Conservation (phyloP, 2,113 vertebrate species). For the Periophthalmus modestus region DNA sequence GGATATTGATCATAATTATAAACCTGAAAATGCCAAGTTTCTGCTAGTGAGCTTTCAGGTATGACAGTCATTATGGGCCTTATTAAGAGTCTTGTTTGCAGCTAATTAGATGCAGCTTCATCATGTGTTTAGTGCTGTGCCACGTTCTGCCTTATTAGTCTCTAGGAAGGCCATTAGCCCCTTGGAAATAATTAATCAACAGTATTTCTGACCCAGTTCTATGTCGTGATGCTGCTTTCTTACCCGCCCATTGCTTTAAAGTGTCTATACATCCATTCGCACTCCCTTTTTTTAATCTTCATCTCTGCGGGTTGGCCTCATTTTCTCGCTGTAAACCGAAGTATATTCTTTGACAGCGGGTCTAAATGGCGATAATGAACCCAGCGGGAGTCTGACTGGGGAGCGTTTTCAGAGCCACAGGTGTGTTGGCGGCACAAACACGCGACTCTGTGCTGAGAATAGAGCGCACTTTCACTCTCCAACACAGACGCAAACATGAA, state of each 20-base stretch:
- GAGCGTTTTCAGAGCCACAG: conserved; percentile 41
- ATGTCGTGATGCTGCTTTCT: conserved; percentile 35
- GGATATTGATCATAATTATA: background rate
- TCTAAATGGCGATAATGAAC: conserved; percentile 65
- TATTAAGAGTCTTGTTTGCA: conserved; percentile 60
- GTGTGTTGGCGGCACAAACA: conserved; percentile 35
- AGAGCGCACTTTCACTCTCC: conserved; percentile 26
- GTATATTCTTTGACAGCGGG: conserved; percentile 34
- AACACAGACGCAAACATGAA: conserved; percentile 28
- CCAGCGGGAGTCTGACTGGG: conserved; percentile 56
- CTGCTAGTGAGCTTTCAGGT: conserved; percentile 41
- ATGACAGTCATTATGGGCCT: conserved; percentile 44
- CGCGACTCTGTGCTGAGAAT: conserved; percentile 24
- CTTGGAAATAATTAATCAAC: conserved; percentile 63
- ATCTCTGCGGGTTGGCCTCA: conserved; percentile 3
- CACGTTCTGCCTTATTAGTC: conserved; percentile 63
- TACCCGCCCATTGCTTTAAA: conserved; percentile 22
- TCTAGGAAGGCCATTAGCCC: conserved; percentile 53
- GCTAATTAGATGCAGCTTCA: conserved; percentile 62
- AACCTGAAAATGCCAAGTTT: conserved; percentile 19
- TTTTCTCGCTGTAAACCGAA: conserved; percentile 25
- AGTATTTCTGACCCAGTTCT: conserved; percentile 59
- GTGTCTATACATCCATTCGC: conserved; percentile 12
- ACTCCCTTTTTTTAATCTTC: conserved; percentile 12
- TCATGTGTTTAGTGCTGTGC: conserved; percentile 56